A percentile compares a stretch with the other conserved stretches of the same genome.
phyloP scores from a whole-genome alignment of 92 coral and sea anemone species.

The Bergia sp. region DNA sequence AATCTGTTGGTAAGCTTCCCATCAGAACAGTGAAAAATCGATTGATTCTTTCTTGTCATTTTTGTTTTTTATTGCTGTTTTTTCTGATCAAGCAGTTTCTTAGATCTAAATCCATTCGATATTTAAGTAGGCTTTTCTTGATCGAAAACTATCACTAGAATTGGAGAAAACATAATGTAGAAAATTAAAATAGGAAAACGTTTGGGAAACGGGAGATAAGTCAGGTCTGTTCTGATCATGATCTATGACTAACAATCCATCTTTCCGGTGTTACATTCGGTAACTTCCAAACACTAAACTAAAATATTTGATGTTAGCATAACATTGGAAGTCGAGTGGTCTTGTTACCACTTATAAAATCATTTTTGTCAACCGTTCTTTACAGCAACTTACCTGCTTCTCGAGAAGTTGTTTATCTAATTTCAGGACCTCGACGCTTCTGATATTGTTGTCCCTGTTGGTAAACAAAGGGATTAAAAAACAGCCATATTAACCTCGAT shows the following conservation, averaged over 20 bases:
- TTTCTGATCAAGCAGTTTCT: too few species aligned
- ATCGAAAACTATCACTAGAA: neutral
- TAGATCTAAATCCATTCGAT: too few species aligned
- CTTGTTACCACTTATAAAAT: neutral
- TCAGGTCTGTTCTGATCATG: neutral
- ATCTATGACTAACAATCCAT: too few species aligned
- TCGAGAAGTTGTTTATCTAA: constrained; percentile 81
- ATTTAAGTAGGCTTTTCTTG: neutral
- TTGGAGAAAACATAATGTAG: neutral
- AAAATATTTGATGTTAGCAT: neutral
- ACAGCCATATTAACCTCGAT: too few species aligned
- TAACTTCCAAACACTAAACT: too few species aligned
- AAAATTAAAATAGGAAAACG: neutral
- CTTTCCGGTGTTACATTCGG: neutral
- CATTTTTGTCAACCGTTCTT: neutral
- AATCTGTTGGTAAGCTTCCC: constrained; percentile 42
- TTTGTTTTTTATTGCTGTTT: too few species aligned
- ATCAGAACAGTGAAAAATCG: neutral
- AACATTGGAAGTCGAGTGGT: neutral
- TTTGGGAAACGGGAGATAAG: neutral
- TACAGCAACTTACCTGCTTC: constrained; percentile 62
- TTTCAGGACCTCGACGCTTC: constrained; percentile 75
- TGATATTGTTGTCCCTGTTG: constrained; percentile 51
- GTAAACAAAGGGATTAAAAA: neutral
- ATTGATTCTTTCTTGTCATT: too few species aligned